These are phyloP conservation scores for Heliconius erato DNA, from an alignment of 2,888 invertebrate species.

Conservation along the genomic window DNA sequence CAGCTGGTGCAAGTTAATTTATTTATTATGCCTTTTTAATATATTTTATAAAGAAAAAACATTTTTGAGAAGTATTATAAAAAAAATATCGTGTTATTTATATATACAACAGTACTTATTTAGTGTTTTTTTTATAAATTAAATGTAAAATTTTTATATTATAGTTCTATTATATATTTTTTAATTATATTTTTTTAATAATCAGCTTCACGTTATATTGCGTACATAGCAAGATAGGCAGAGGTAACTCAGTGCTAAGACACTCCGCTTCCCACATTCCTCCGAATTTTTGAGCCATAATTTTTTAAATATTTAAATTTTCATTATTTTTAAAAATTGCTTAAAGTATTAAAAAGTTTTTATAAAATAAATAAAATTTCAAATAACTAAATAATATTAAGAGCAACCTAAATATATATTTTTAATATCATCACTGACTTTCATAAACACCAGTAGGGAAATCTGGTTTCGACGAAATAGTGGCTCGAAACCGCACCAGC, in stretches of 20 bases:
- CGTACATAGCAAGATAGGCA: too few relatives aligned
- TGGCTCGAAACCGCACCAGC: conserved; percentile 69
- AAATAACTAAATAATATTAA: background rate
- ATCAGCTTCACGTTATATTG: too few relatives aligned
- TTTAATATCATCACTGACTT: conserved; percentile 8
- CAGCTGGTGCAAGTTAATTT: conserved; percentile 60
- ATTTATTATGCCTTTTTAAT: background rate
- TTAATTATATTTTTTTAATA: background rate
- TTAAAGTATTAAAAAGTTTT: background rate
- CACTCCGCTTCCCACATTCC: too few relatives aligned
- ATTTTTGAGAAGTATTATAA: background rate
- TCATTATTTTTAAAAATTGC: too few relatives aligned
- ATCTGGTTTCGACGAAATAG: conserved; percentile 27
- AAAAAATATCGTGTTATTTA: background rate
- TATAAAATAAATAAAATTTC: background rate
- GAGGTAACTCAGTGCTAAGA: too few relatives aligned
- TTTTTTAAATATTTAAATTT: too few relatives aligned
- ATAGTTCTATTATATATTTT: background rate
- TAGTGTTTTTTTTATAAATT: background rate
- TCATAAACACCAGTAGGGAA: background rate
- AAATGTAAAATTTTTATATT: background rate
- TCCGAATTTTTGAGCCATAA: too few relatives aligned
- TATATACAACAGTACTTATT: too few relatives aligned
- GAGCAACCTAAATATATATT: background rate
- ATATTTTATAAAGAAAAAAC: too few relatives aligned